These are phyloP conservation scores for Melanostigma gelatinosum DNA, from an alignment of 2,113 vertebrate species.

Conservation along the genomic window DNA sequence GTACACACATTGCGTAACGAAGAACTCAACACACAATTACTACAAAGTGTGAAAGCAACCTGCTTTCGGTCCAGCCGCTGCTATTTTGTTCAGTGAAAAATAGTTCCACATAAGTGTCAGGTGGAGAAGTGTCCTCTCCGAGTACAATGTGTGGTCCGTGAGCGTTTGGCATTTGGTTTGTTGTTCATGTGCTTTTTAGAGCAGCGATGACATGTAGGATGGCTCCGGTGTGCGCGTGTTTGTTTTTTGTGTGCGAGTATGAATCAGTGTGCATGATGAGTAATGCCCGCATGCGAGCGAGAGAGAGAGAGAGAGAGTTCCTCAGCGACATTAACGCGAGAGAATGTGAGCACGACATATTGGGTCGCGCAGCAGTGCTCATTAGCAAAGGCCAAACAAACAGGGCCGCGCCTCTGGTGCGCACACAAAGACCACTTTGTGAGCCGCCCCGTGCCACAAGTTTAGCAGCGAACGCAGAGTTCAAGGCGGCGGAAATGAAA, in stretches of 20 bases:
- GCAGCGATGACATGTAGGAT: conserved; percentile 30
- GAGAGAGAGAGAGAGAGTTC: conserved; percentile 24
- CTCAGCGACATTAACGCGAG: conserved; percentile 54
- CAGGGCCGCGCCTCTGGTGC: conserved; percentile 49
- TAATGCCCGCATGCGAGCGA: conserved; percentile 19
- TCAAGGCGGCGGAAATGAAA: conserved; percentile 73
- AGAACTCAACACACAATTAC: conserved; percentile 4
- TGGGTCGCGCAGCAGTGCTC: conserved; percentile 57
- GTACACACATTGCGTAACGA: conserved; percentile 19
- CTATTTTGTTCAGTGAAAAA: not conserved
- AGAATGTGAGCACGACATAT: conserved; percentile 59
- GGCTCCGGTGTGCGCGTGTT: conserved; percentile 8
- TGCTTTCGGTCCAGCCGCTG: not conserved
- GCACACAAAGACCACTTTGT: conserved; percentile 77
- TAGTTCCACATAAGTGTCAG: not conserved
- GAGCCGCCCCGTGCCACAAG: conserved; percentile 39
- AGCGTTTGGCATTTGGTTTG: conserved; percentile 36
- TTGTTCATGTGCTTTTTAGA: conserved; percentile 27
- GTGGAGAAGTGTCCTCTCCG: conserved; percentile 5
- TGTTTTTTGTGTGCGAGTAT: conserved; percentile 26
- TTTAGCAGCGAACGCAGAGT: conserved; percentile 54
- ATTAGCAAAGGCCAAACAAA: conserved; percentile 75
- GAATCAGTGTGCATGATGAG: conserved; percentile 47
- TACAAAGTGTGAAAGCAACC: conserved; percentile 11
- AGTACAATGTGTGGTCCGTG: conserved; percentile 47